These are phyloP conservation scores for Trigoniulus corallinus DNA, from an alignment of 1,140 invertebrate species.

Conservation along the genomic window DNA sequence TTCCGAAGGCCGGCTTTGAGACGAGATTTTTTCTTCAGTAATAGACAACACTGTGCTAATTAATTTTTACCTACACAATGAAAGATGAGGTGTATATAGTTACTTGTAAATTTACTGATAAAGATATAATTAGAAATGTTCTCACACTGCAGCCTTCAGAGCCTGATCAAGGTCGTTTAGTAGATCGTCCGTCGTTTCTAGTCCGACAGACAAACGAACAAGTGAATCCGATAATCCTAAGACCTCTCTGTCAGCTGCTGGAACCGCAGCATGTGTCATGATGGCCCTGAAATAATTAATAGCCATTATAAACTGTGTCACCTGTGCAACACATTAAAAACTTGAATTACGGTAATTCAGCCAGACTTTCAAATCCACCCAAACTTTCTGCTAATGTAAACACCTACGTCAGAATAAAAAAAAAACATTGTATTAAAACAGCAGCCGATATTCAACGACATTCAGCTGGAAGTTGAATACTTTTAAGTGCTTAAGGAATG, in stretches of 20 bases:
- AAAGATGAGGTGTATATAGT: no score
- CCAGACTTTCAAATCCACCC: conserved; percentile 85
- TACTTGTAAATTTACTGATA: no score
- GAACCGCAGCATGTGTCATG: conserved; percentile 34
- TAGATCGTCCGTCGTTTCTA: conserved; percentile 75
- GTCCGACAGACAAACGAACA: conserved; percentile 76
- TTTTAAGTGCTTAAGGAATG: conserved; percentile 60
- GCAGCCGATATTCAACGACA: neutral
- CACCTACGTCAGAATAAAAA: conserved; percentile 20
- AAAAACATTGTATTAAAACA: neutral
- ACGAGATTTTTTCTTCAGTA: no score
- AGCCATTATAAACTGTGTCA: neutral
- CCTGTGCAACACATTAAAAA: neutral
- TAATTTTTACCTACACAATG: no score
- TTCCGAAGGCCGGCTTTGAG: no score
- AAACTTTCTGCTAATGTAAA: conserved; percentile 88
- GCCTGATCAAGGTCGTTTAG: conserved; percentile 76
- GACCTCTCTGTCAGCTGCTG: conserved; percentile 41
- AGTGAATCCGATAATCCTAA: conserved; percentile 76
- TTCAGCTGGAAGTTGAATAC: neutral
- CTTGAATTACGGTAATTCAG: conserved; percentile 32
- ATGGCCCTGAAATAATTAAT: conserved; percentile 13
- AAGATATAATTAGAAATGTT: no score
- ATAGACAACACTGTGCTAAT: no score
- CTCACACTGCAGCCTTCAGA: neutral